Base-by-base conservation (phyloP, 2,113 vertebrate genomes). In the Prunella fulvescens region DNA sequence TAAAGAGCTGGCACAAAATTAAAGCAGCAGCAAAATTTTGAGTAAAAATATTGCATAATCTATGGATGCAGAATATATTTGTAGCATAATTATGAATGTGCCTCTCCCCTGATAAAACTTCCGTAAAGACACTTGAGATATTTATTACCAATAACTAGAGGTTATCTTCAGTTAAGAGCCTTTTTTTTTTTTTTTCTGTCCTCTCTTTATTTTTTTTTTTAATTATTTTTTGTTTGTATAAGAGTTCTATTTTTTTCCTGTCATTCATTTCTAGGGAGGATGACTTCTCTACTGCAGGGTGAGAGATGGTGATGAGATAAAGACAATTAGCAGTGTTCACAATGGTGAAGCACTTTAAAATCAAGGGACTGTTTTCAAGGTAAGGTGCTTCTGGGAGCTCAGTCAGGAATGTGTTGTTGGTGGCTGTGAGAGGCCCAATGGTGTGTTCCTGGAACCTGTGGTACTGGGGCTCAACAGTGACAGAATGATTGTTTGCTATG, bases 1-100 rank as follows among this genome's bases (percentile, higher is more conserved):
- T 64, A 83, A 96, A 92, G 65, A 61, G 48, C 61, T 89, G 87
- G 65, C 57, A 79, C n/a, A 81, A 81, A 91, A 90, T 90, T 72
- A 92, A 86, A 93, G 62, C 3, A 81, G n/a, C 39, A 62, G 50
- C 23, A 16, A 79, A 72, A 80, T 86, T 95, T 91, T 53, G 61
- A 91, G n/a, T 83, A 74, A 90, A 95, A 92, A 51, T 66, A 82
- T 45, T 83, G 37, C 14, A 39, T 74, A 79, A 89, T 53, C 19
- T 65, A 5, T 73, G 20, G 19, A 57, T 57, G 7, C 6, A 18
- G 3, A 79, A 60, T 70, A 44, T 69, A 54, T 58, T 60, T 69
- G 29, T 48, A 65, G 35, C 23, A 14, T 72, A 40, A 84, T 67
- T 80, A 66, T 64, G 57, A 42, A 50, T 65, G 31, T 20, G 17